Conservation (phyloP, 2,797 vertebrate species). For the Mormyrus hasselquistii region DNA sequence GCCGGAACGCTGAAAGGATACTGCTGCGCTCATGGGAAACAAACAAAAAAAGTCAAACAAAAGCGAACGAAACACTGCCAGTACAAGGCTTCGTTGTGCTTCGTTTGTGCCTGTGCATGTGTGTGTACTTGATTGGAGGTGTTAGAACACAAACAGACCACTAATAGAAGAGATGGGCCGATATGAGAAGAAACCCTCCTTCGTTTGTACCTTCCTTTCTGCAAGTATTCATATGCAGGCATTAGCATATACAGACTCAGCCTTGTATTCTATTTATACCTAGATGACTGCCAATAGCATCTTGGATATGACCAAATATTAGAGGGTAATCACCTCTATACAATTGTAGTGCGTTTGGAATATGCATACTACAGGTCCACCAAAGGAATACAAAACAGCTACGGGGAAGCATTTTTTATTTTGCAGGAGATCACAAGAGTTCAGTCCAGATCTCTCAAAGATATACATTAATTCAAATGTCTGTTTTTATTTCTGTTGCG, state of each 20-base stretch:
- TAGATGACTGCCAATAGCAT: not conserved
- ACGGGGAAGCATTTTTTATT: not conserved
- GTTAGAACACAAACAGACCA: not conserved
- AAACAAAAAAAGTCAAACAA: constrained; percentile 50
- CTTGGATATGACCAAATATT: not conserved
- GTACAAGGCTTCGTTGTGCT: constrained; percentile 27
- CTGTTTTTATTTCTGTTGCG: not conserved
- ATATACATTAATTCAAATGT: not conserved
- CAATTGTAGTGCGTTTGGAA: not conserved
- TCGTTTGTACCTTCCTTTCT: not conserved
- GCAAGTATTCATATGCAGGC: not conserved
- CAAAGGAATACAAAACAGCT: not conserved
- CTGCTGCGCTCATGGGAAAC: constrained; percentile 57
- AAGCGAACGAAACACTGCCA: constrained; percentile 55
- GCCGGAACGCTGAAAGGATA: constrained; percentile 52
- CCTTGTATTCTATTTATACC: not conserved
- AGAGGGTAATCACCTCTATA: not conserved
- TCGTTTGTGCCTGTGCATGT: constrained; percentile 20
- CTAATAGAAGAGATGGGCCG: not conserved
- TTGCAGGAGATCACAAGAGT: not conserved
- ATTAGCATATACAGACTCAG: not conserved
- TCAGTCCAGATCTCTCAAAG: not conserved
- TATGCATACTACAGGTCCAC: not conserved
- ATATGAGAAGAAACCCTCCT: not conserved
- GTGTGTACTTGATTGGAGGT: constrained; percentile 19